phyloP scores from a whole-genome alignment of 37 sponge, comb jelly and placozoan species.

The Eunapius fragilis region DNA sequence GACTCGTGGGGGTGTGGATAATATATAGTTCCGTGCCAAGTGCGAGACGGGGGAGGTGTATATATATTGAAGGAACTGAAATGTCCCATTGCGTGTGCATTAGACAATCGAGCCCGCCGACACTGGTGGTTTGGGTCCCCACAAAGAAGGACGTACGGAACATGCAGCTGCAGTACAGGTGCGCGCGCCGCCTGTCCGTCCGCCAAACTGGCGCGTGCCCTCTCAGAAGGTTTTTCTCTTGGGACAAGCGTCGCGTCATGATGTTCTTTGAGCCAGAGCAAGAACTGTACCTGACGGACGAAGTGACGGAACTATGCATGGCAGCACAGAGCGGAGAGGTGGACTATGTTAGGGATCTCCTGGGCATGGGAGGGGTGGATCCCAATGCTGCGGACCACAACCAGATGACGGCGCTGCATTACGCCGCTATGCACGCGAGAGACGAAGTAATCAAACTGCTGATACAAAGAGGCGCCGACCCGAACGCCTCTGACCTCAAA shows the following conservation, averaged over 20 bases:
- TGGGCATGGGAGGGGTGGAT: conserved; percentile 39
- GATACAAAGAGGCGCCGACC: conserved; percentile 48
- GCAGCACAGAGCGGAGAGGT: conserved; percentile 62
- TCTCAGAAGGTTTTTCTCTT: not conserved
- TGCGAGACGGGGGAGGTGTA: not conserved
- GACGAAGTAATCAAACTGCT: conserved; percentile 43
- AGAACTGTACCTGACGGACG: conserved; percentile 14
- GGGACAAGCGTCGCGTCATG: not conserved
- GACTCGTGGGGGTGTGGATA: not conserved
- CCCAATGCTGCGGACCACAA: conserved; percentile 48
- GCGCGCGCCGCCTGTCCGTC: not conserved
- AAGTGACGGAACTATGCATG: conserved; percentile 21
- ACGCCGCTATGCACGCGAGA: conserved; percentile 71
- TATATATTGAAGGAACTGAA: not conserved
- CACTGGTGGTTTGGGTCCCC: not conserved
- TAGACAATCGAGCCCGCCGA: not conserved
- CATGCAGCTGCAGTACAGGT: not conserved
- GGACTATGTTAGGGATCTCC: conserved; percentile 15
- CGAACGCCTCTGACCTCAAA: conserved; percentile 50
- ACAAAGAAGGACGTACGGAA: not conserved
- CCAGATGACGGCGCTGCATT: conserved; percentile 64
- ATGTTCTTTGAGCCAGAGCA: conserved; percentile 12
- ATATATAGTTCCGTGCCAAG: not conserved
- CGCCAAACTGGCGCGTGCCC: not conserved
- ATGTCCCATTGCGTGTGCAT: not conserved